Base-by-base conservation (phyloP, 2,888 invertebrate genomes). In the Tetanocera ferruginea region DNA sequence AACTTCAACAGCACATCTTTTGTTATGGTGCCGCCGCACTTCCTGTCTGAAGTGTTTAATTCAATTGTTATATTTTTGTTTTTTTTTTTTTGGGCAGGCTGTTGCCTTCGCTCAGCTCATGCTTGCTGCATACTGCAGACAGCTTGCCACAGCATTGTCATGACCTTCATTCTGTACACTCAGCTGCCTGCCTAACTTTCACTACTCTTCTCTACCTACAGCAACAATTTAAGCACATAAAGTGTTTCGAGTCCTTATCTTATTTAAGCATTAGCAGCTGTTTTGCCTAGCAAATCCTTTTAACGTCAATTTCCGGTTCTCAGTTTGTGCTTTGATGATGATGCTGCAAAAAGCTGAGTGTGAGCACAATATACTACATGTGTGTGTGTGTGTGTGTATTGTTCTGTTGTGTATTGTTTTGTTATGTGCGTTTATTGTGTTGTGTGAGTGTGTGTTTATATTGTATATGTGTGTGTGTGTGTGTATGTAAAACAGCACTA, bases 201-300 rank as follows among this genome's bases (percentile, higher is more conserved):
- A 19, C 23, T 23, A n/a, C 55, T 9, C 19, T 19, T 23, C 66
- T 5, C n/a, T 25, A 14, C 60, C 72, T 19, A 60, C 11, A 55
- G 31, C 34, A 57, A 69, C 69, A 75, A 66, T n/a, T 52, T 60
- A 28, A 28, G 55, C 43, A 25, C 69, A 67, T 28, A 57, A 69
- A 34, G 37, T 37, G 34, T 37, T 23, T 34, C 37, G 67, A 67
- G 37, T 19, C 66, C 69, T 70, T 51, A 51, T 51, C 70, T 31
- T 52, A 31, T 55, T 55, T 71, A 34, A 34, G 31, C 25, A 52
- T 67, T 67, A 67, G 55, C 70, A 71, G 70, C 52, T 71, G 70
- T 55, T 67, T 55, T 28, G 70, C 34, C 70, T 31, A 34, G 52
- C 70, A 52, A 71, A 71, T 71, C 70, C 70, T 52, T 55, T 70